Conservation (phyloP, 2,888 invertebrate genomes). For the Heliconius erato region DNA sequence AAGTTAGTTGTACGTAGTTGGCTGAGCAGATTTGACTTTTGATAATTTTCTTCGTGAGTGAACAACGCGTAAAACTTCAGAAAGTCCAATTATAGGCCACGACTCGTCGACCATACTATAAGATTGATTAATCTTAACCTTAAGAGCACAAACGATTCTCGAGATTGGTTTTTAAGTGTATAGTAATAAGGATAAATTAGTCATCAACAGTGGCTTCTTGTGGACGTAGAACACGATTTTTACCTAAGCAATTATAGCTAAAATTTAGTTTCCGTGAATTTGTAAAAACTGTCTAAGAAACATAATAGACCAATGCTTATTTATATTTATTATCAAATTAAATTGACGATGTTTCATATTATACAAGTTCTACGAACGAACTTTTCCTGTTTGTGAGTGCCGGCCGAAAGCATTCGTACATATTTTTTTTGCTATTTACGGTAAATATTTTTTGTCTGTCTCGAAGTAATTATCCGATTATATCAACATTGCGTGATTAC, state of each 20-base stretch:
- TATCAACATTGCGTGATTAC: conserved; percentile 3
- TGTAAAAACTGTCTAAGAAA: neutral
- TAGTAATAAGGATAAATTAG: neutral
- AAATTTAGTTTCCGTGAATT: neutral
- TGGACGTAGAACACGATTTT: neutral
- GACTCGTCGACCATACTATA: neutral
- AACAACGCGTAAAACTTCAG: neutral
- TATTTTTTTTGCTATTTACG: neutral
- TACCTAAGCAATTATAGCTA: neutral
- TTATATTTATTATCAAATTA: neutral
- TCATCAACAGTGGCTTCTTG: neutral
- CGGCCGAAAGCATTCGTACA: neutral
- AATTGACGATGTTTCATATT: neutral
- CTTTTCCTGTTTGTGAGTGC: conserved; percentile 2
- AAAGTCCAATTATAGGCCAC: neutral
- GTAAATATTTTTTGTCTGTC: neutral
- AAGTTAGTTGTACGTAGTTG: neutral
- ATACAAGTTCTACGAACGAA: neutral
- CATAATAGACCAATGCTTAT: neutral
- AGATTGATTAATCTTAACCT: neutral
- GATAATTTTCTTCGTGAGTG: neutral
- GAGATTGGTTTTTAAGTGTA: conserved; percentile 5
- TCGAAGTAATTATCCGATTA: conserved; percentile 11
- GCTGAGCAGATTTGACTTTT: neutral
- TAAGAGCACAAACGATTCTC: neutral